Base-by-base conservation (phyloP, 2,888 invertebrate genomes). In the Leistus spinibarbis region DNA sequence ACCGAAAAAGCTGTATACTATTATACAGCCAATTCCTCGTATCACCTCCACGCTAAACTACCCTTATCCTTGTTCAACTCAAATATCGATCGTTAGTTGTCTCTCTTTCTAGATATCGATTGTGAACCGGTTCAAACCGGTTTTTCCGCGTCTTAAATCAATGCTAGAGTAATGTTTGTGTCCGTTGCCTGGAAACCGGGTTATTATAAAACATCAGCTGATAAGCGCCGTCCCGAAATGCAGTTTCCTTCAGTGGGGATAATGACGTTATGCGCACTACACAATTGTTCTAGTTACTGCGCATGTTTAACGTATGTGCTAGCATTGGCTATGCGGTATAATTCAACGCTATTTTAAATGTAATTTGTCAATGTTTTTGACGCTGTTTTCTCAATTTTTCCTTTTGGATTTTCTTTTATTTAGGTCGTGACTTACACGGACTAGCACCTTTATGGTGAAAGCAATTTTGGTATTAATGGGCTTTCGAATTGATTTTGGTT, bases 161-260 rank as follows among this genome's bases (percentile, higher is more conserved):
- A 85, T 85, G 84, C 83, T 79, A 78, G 79, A 80, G 76, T 79
- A 78, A 79, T 83, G 83, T 84, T 84, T 84, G 84, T 84, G 83
- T 84, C 81, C 81, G 84, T 84, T 82, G 82, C 84, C 83, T 80
- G 81, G 84, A 78, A 81, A 83, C 84, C 79, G 80, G 82, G 82
- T 73, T 73, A 67, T 73, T 67, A 73, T 73, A 73, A 67, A 73
- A 73, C 67, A 73, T 73, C 73, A 73, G 73, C 73, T 73, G 73
- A 73, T 73, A 73, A 73, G 67, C 73, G 67, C 73, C 73, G 67
- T n/a, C 73, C 72, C 73, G 67, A 73, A 73, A 67, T 73, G 73
- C 73, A 73, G 67, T 73, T 23, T 40, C 23, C 16, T 7, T 3
- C 17, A 17, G 60, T 53, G 66, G 60, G 24, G 24, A 64, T 17